Conservation (phyloP, 2,888 invertebrate species). For the Idaea straminata region DNA sequence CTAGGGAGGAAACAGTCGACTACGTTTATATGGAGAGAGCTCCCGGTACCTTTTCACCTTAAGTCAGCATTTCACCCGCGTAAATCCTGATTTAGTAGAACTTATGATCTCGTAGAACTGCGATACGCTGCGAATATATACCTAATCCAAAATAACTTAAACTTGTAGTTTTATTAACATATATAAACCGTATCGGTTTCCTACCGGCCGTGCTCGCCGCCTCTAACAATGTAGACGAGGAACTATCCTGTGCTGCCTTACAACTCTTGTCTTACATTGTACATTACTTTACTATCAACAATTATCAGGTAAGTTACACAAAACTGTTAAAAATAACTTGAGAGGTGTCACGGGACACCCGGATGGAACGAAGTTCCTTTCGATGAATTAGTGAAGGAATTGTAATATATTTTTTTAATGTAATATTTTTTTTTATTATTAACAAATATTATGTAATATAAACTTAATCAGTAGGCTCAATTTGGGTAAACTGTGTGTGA, state of each 20-base stretch:
- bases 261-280: slow-evolving; percentile 60
- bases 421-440: too few species aligned
- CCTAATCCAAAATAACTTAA: background rate
- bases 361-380: too few species aligned
- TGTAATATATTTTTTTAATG: too few species aligned
- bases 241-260: slow-evolving; percentile 60
- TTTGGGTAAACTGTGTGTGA: too few species aligned
- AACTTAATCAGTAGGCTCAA: too few species aligned
- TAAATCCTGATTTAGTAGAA: background rate
- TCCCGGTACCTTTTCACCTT: too few species aligned
- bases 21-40: too few species aligned
- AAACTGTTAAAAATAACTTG: background rate
- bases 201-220: slow-evolving; percentile 51
- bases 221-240: slow-evolving; percentile 47
- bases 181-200: slow-evolving; percentile 55
- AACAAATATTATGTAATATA: too few species aligned
- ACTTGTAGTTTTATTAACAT: slow-evolving; percentile 54
- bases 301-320: slow-evolving; percentile 49
- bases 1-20: too few species aligned
- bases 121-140: background rate
- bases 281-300: slow-evolving; percentile 58
- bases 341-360: too few species aligned
- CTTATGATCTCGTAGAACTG: background rate
- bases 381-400: too few species aligned
- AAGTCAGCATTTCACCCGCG: too few species aligned